Evolutionary conservation across 92 coral and sea anemone species (phyloP).

Genomic region (Bergia sp.): DNA sequence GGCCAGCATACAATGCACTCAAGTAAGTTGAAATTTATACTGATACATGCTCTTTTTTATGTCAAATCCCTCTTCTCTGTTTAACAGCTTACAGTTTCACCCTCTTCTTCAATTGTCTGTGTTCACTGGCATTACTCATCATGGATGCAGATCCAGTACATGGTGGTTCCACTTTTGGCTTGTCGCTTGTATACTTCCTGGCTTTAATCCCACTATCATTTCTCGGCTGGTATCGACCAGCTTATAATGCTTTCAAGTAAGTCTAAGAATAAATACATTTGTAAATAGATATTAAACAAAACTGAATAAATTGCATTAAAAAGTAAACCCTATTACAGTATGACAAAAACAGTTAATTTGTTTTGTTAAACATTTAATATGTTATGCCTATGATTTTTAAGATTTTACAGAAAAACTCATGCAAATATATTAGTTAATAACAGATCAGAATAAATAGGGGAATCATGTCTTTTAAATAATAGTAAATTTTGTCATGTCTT

Average conservation of each 20-base stretch:
- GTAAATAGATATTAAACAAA: no score
- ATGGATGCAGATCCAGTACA: not conserved
- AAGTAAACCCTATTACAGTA: not conserved
- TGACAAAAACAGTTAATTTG: no score
- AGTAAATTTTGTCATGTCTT: no score
- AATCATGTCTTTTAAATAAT: no score
- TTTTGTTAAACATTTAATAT: no score
- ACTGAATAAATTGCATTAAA: not conserved
- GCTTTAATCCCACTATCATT: slow-evolving; percentile 23
- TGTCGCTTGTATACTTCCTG: slow-evolving; percentile 20
- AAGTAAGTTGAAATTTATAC: slow-evolving; percentile 67
- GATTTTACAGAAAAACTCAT: no score
- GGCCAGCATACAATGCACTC: slow-evolving; percentile 92
- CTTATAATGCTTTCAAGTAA: slow-evolving; percentile 44
- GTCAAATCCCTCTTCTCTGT: not conserved
- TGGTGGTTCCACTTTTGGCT: slow-evolving; percentile 15
- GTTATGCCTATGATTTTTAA: no score
- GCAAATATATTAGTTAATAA: no score
- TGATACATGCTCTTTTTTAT: not conserved
- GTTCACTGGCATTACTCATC: slow-evolving; percentile 27
- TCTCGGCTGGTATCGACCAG: slow-evolving; percentile 41
- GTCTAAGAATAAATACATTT: not conserved
- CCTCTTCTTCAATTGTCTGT: slow-evolving; percentile 30
- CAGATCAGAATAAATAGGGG: no score
- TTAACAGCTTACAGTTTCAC: slow-evolving; percentile 33